Conservation (phyloP, 2,797 vertebrate genomes). For the Gephyroberyx darwinii region DNA sequence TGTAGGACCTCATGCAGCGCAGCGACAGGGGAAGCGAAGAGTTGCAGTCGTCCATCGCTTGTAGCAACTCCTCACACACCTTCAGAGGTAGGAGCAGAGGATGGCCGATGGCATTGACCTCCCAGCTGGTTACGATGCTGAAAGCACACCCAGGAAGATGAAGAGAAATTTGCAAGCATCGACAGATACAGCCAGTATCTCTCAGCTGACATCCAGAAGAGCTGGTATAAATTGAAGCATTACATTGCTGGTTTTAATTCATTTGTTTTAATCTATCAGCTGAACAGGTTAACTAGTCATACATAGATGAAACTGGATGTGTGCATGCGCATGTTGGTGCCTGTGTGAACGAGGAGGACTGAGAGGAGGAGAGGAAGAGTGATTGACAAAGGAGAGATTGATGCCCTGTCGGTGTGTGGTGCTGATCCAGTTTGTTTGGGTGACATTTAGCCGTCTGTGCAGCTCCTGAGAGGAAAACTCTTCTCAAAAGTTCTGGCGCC, state of each 20-base stretch:
- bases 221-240: conserved; percentile 54
- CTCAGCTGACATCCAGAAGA: conserved; percentile 32
- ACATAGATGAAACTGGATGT: conserved; percentile 33
- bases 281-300: conserved; percentile 28
- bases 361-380: conserved; percentile 40
- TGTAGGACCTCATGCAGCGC: conserved; percentile 88
- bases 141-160: conserved; percentile 31
- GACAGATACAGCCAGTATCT: conserved; percentile 35
- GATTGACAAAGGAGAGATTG: conserved; percentile 59
- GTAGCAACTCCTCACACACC: conserved; percentile 89
- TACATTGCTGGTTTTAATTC: conserved; percentile 55
- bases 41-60: conserved; percentile 85
- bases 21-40: conserved; percentile 85
- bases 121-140: conserved; percentile 88
- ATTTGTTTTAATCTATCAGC: conserved; percentile 56
- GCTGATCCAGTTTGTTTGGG: conserved; percentile 72
- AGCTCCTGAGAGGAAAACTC: conserved; percentile 40
- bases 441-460: conserved; percentile 80
- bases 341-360: conserved; percentile 10
- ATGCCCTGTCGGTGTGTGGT: conserved; percentile 66
- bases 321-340: conserved; percentile 4
- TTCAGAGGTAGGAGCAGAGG: conserved; percentile 85
- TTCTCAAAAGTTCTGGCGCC: conserved; percentile 37
- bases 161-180: conserved; percentile 37
- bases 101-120: conserved; percentile 89